A percentile compares a stretch with the other conserved stretches of the same genome.
Conservation (phyloP, 2,113 vertebrate species). For the Channa argus region DNA sequence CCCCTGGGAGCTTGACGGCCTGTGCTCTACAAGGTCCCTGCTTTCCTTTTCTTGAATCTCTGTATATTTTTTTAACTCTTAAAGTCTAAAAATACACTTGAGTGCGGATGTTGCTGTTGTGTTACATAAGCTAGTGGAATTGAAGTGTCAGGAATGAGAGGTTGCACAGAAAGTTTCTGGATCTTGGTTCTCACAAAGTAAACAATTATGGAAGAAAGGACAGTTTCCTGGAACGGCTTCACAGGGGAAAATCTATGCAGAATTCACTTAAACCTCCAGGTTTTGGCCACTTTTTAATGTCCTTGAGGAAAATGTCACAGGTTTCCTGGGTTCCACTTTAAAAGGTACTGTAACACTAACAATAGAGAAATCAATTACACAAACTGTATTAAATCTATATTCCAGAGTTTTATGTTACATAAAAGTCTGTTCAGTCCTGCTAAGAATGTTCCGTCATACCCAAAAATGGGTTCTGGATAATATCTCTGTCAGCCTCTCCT, state of each 20-base stretch:
- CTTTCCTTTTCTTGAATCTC: constrained; percentile 67
- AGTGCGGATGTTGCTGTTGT: constrained; percentile 70
- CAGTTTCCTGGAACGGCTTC: constrained; percentile 70
- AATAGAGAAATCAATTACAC: constrained; percentile 10
- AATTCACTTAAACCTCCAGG: constrained; percentile 37
- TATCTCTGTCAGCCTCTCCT: not conserved
- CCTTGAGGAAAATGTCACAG: constrained; percentile 31
- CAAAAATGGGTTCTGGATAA: constrained; percentile 3
- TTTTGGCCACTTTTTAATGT: constrained; percentile 50
- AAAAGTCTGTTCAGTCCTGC: not conserved
- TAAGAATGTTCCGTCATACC: not conserved
- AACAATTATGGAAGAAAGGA: constrained; percentile 63
- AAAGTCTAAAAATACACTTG: constrained; percentile 76
- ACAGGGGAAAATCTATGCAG: constrained; percentile 37
- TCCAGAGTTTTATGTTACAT: not conserved
- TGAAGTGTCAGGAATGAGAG: constrained; percentile 77
- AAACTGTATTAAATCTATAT: constrained; percentile 34
- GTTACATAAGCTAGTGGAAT: constrained; percentile 71
- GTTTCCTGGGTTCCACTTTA: constrained; percentile 27
- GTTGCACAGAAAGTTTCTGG: constrained; percentile 70
- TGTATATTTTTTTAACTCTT: constrained; percentile 72
- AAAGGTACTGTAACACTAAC: constrained; percentile 10
- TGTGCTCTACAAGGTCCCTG: constrained; percentile 65
- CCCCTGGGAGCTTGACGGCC: constrained; percentile 56
- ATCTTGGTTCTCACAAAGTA: constrained; percentile 65